These are phyloP conservation scores for Papilio xuthus DNA, from an alignment of 1,140 invertebrate genomes.

Conservation along the genomic window DNA sequence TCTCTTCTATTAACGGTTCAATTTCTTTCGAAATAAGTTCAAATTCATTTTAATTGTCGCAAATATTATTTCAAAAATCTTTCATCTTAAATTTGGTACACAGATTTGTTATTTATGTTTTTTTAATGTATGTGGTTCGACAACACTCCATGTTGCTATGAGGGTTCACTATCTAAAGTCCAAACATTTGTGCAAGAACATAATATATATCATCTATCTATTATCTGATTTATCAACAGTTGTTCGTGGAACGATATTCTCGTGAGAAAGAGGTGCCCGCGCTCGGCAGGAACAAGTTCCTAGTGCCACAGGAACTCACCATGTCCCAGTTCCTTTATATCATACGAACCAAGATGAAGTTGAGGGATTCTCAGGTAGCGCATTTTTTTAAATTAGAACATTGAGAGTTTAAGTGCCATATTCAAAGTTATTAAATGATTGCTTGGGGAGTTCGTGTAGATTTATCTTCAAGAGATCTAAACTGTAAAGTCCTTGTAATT, in stretches of 20 bases:
- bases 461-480: too few species aligned
- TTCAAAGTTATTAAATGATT: not conserved
- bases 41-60: too few species aligned
- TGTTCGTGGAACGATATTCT: slow-evolving; percentile 86
- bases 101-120: too few species aligned
- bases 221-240: slow-evolving; percentile 81
- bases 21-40: not conserved
- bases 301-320: slow-evolving; percentile 89
- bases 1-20: not conserved
- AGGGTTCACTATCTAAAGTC: too few species aligned
- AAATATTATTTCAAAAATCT: too few species aligned
- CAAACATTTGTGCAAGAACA: not conserved
- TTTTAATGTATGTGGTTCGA: too few species aligned
- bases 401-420: not conserved
- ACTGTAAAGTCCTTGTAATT: too few species aligned
- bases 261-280: slow-evolving; percentile 85
- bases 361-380: slow-evolving; percentile 71
- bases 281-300: slow-evolving; percentile 87
- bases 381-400: not conserved
- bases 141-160: too few species aligned
- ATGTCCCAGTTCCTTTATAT: slow-evolving; percentile 87
- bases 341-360: slow-evolving; percentile 74
- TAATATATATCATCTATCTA: too few species aligned
- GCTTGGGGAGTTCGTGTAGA: too few species aligned
- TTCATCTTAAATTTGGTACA: too few species aligned